Percentiles rank a stretch among this genome's conserved stretches.
Evolutionary conservation across 2,797 vertebrate genomes (phyloP).

Genomic region (Dermochelys coriacea): DNA sequence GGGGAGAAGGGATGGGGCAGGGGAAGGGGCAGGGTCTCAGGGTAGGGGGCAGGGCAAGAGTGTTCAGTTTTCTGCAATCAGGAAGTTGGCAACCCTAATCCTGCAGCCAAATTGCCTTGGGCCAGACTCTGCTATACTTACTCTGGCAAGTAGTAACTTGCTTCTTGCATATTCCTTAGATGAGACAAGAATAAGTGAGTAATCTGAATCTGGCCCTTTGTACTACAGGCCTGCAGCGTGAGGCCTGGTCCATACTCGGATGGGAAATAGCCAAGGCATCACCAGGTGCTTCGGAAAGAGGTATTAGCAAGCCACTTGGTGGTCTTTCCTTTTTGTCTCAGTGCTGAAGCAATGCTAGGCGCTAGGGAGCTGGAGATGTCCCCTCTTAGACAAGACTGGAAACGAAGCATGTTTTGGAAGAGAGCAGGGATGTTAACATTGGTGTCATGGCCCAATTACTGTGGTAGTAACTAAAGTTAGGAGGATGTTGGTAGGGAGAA

Average conservation of each 20-base stretch:
- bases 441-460: not conserved
- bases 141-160: not conserved
- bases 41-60: no score
- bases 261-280: not conserved
- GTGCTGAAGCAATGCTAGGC: not conserved
- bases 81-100: not conserved
- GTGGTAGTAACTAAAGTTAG: not conserved
- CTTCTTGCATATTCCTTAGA: not conserved
- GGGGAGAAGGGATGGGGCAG: no score
- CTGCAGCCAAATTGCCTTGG: constrained; percentile 57
- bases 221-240: not conserved
- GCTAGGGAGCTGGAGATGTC: not conserved
- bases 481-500: not conserved
- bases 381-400: not conserved
- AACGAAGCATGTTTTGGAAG: not conserved
- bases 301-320: not conserved
- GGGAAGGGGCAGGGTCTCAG: no score
- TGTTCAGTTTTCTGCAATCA: no score
- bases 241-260: not conserved
- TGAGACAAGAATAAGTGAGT: not conserved
- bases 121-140: constrained; percentile 12
- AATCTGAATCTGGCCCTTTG: not conserved
- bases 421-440: not conserved
- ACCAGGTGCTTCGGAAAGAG: not conserved
- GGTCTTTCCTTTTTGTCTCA: not conserved